A percentile compares a stretch with the other conserved stretches of the same genome.
phyloP scores from a whole-genome alignment of 2,888 invertebrate species.

The Caenorhabditis sp. region DNA sequence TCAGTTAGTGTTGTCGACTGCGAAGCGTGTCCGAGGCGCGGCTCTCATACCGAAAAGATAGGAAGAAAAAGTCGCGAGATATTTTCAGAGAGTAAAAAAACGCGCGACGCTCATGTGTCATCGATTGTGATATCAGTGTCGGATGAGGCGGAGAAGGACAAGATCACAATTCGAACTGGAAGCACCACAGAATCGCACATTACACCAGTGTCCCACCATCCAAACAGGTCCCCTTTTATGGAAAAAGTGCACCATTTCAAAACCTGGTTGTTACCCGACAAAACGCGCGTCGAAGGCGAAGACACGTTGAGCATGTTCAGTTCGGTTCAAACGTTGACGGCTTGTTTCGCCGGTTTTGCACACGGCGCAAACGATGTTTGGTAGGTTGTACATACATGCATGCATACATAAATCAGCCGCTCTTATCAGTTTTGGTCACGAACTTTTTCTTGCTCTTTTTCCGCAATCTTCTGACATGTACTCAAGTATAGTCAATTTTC shows the following conservation, averaged over 20 bases:
- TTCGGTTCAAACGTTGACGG: constrained; percentile 93
- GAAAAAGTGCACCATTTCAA: constrained; percentile 29
- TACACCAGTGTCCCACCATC: constrained; percentile 6
- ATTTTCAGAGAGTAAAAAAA: background rate
- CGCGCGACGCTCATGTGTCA: background rate
- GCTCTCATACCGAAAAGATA: no score
- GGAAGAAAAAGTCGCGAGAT: no score
- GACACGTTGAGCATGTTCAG: constrained; percentile 78
- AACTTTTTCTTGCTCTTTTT: background rate
- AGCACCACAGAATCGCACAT: background rate
- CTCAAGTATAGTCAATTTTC: no score
- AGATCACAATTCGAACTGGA: constrained; percentile 18
- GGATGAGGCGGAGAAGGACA: constrained; percentile 14
- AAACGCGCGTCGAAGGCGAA: constrained; percentile 40
- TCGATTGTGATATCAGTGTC: constrained; percentile 1
- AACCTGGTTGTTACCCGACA: constrained; percentile 55
- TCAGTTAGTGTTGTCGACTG: no score
- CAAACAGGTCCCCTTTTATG: background rate
- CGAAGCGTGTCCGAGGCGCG: no score
- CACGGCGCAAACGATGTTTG: constrained; percentile 99
- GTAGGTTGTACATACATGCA: constrained; percentile 72
- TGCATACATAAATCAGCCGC: background rate
- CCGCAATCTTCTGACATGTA: no score
- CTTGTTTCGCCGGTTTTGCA: constrained; percentile 97
- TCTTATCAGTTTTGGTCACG: background rate